Conservation (phyloP, 2,888 invertebrate genomes). For the Blastobasis lacticolella region DNA sequence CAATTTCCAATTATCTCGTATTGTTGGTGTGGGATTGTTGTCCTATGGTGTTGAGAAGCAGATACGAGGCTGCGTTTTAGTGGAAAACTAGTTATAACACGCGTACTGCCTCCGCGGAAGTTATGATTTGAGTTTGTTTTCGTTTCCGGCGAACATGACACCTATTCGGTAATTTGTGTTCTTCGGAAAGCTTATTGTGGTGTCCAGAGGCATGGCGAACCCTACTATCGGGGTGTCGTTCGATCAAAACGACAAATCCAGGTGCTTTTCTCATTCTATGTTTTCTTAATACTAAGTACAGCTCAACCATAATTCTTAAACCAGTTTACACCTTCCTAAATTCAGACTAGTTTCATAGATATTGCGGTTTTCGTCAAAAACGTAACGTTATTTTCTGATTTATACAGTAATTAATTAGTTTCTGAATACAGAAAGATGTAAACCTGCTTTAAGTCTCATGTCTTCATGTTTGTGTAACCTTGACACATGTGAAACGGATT, state of each 20-base stretch:
- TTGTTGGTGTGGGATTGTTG: constrained; percentile 29
- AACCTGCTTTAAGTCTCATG: too few relatives aligned
- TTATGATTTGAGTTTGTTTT: constrained; percentile 31
- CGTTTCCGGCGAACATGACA: constrained; percentile 53
- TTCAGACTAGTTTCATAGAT: too few relatives aligned
- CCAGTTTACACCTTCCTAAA: too few relatives aligned
- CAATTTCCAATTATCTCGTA: constrained; percentile 50
- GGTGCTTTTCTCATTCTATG: constrained; percentile 37
- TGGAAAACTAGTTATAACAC: constrained; percentile 10
- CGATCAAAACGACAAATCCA: constrained; percentile 80
- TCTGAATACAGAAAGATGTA: too few relatives aligned
- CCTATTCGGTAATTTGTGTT: constrained; percentile 34
- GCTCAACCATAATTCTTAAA: too few relatives aligned
- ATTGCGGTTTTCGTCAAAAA: too few relatives aligned
- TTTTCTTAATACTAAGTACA: too few relatives aligned
- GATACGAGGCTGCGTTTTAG: constrained; percentile 18
- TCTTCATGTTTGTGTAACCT: too few relatives aligned
- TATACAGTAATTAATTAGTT: too few relatives aligned
- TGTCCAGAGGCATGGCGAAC: constrained; percentile 55
- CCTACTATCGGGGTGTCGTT: constrained; percentile 78
- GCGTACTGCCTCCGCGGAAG: constrained; percentile 33
- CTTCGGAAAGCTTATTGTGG: constrained; percentile 20
- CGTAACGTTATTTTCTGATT: too few relatives aligned
- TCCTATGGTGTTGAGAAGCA: constrained; percentile 19
- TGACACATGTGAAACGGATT: too few relatives aligned